These are phyloP conservation scores for Eurois occulta DNA, from an alignment of 2,888 invertebrate species.

Conservation along the genomic window DNA sequence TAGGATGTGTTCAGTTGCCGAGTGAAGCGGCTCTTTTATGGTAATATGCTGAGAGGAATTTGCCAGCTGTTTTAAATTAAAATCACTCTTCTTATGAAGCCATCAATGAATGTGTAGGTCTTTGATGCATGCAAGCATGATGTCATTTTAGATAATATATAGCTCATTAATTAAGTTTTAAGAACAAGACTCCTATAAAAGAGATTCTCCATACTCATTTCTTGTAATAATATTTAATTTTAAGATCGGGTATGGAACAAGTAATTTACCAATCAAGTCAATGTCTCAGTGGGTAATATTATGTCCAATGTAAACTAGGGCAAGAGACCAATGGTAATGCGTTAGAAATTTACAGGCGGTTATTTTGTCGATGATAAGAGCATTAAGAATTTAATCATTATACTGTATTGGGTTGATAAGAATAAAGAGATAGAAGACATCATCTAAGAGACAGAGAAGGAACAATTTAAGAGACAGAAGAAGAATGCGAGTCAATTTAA, in stretches of 20 bases:
- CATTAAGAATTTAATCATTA: neutral
- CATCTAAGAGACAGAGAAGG: neutral
- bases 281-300: neutral
- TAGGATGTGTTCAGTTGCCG: constrained; percentile 74
- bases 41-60: constrained; percentile 54
- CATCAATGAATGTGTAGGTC: constrained; percentile 14
- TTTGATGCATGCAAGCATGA: constrained; percentile 27
- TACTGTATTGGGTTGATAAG: neutral
- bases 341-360: neutral
- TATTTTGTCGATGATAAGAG: neutral
- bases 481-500: neutral
- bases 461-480: neutral
- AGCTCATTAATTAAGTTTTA: neutral
- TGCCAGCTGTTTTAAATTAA: constrained; percentile 40
- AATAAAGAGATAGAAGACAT: neutral
- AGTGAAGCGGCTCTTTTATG: constrained; percentile 62
- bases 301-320: constrained; percentile 2
- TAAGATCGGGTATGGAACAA: neutral
- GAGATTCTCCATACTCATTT: neutral
- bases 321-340: neutral
- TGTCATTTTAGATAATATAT: constrained; percentile 16
- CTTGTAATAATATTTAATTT: neutral
- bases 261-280: neutral
- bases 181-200: neutral
- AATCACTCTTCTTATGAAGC: constrained; percentile 30